These are phyloP conservation scores for Crambe crambe DNA, from an alignment of 37 sponge, comb jelly and placozoan species.

Conservation along the genomic window DNA sequence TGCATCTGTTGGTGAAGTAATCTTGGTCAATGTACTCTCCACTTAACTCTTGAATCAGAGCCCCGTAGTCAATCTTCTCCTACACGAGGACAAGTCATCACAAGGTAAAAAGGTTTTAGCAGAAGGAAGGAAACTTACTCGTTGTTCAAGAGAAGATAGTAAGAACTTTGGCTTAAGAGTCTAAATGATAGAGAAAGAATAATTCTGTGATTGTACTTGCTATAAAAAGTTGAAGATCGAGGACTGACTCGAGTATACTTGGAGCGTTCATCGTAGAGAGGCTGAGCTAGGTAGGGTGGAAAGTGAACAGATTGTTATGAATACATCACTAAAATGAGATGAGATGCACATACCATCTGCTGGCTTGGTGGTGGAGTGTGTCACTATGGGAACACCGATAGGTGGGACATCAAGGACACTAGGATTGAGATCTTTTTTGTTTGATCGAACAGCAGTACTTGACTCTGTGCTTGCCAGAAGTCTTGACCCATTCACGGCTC, in stretches of 20 bases:
- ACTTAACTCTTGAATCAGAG: constrained; percentile 69
- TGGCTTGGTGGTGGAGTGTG: constrained; percentile 18
- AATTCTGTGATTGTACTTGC: neutral
- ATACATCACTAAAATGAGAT: neutral
- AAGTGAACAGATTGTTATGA: neutral
- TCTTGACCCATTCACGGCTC: neutral
- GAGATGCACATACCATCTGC: constrained; percentile 20
- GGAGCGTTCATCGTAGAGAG: constrained; percentile 37
- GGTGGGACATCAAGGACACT: constrained; percentile 26
- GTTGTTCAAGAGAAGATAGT: constrained; percentile 48
- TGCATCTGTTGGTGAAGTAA: constrained; percentile 68
- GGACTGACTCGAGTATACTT: constrained; percentile 21
- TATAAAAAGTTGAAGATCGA: neutral
- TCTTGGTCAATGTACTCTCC: constrained; percentile 61
- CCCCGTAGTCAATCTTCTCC: constrained; percentile 75
- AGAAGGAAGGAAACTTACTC: no score
- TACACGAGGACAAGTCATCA: constrained; percentile 1
- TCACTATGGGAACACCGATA: constrained; percentile 70
- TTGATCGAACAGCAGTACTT: neutral
- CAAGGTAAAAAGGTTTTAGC: no score
- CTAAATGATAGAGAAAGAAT: constrained; percentile 8
- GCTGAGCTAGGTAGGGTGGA: constrained; percentile 11
- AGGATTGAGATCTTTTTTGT: constrained; percentile 24
- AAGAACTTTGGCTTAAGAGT: constrained; percentile 29
- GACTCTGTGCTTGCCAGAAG: neutral